Conservation (phyloP, 2,888 invertebrate genomes). For the Poecilobothrus nobilitatus region DNA sequence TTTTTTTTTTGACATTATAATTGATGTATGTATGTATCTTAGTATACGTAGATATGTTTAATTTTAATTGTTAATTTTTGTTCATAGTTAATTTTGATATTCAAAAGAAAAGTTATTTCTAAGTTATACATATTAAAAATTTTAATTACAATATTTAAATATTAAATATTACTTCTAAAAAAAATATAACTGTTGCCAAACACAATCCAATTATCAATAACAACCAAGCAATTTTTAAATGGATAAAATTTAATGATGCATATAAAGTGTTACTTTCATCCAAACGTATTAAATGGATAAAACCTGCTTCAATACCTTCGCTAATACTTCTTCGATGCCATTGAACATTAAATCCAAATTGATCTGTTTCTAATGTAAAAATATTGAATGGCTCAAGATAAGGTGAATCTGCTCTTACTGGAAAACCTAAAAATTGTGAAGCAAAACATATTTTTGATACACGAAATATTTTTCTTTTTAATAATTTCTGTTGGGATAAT, state of each 20-base stretch:
- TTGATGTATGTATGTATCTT: too few relatives aligned
- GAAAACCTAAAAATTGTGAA: constrained; percentile 14
- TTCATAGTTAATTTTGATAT: too few relatives aligned
- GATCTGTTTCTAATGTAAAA: constrained; percentile 11
- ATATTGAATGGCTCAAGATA: constrained; percentile 12
- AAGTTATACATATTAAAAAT: too few relatives aligned
- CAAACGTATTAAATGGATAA: background rate
- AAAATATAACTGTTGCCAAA: too few relatives aligned
- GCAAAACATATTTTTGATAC: constrained; percentile 15
- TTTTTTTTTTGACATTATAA: too few relatives aligned
- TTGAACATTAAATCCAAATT: constrained; percentile 12
- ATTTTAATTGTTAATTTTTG: too few relatives aligned
- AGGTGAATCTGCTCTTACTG: constrained; percentile 16
- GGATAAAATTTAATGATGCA: background rate
- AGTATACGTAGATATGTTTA: too few relatives aligned
- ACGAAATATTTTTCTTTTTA: constrained; percentile 12
- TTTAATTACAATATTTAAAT: too few relatives aligned
- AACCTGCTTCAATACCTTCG: background rate
- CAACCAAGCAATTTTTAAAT: background rate
- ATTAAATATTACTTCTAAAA: background rate
- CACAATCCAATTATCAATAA: background rate
- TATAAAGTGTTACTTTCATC: background rate
- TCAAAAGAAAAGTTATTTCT: too few relatives aligned
- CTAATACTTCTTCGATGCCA: constrained; percentile 5
- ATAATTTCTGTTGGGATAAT: constrained; percentile 13